Evolutionary conservation across 2,797 vertebrate species (phyloP), one percentile per base, ranked within the genome.

Genomic region (Tangara arthus): DNA sequence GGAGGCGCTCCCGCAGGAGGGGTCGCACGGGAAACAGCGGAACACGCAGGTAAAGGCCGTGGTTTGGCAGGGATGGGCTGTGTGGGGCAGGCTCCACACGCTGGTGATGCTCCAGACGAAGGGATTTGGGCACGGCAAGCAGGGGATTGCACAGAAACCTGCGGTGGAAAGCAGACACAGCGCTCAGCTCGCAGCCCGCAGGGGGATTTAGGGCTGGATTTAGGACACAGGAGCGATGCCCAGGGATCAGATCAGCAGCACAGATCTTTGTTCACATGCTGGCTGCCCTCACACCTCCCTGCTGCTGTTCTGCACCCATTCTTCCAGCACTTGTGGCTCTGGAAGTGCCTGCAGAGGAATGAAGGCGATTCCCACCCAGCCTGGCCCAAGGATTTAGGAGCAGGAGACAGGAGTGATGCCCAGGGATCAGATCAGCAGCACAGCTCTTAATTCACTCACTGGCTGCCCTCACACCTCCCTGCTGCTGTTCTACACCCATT

Each of bases 11-110:
- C 99, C 99, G 95, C 99, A 99, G 98, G 99, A 99, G 28, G 99
- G 99, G 98, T 99, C 99, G 98, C 99, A 99, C 93, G 99, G 99
- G 98, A 99, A 99, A 98, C 99, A 99, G 97, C 99, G 99, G 98
- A 99, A 98, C 97, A 99, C 99, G 97, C 99, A 99, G 98, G 99
- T 99, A 98, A 99, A 99, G 99, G 99, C 99, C 99, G 99, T 99
- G 99, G 98, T 99, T 98, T 97, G 98, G 98, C 97, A 98, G 98
- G 97, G 97, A 98, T 97, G 82, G 88, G 97, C 97, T 97, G 99
- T 99, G 99, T 99, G 99, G 98, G 98, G 98, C 98, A 95, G 97
- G 97, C 97, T 98, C 98, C 98, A 98, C 98, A 98, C 98, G 30
- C 98, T 97, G 98, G 81, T 73, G 96, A 97, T 19, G 96, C 96